phyloP scores from a whole-genome alignment of 2,797 vertebrate genomes.

The Melanotaenia trifasciata region DNA sequence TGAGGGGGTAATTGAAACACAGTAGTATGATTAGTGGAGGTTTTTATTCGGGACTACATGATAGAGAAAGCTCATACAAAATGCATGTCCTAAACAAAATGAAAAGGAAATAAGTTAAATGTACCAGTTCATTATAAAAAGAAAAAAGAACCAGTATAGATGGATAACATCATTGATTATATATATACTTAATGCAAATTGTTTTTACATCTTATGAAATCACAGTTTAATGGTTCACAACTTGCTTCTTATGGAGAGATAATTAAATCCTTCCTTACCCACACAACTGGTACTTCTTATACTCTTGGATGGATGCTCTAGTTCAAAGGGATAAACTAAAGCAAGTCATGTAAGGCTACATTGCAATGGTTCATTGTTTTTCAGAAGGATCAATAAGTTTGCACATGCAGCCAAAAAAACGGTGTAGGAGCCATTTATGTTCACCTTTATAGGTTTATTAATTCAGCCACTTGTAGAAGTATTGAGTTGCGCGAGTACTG shows the following conservation, averaged over 20 bases:
- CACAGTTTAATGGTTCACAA: slow-evolving; percentile 45
- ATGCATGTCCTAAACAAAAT: slow-evolving; percentile 4
- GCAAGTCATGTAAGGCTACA: slow-evolving; percentile 22
- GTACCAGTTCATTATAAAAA: too few species aligned
- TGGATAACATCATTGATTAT: slow-evolving; percentile 28
- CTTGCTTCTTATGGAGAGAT: slow-evolving; percentile 38
- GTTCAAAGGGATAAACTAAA: slow-evolving; percentile 18
- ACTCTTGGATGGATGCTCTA: slow-evolving; percentile 32
- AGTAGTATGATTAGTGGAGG: slow-evolving; percentile 45
- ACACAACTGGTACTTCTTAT: background rate
- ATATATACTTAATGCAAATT: slow-evolving; percentile 2
- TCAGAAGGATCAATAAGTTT: slow-evolving; percentile 9
- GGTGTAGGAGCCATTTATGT: too few species aligned
- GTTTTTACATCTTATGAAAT: slow-evolving; percentile 21
- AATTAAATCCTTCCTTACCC: slow-evolving; percentile 16
- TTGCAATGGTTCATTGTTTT: slow-evolving; percentile 12
- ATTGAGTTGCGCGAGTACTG: too few species aligned
- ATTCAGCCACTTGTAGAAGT: too few species aligned
- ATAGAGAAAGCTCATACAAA: slow-evolving; percentile 41
- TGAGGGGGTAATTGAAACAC: slow-evolving; percentile 66
- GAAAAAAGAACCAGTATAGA: background rate
- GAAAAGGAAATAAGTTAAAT: background rate
- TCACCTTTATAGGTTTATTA: too few species aligned
- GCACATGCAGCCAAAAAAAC: background rate
- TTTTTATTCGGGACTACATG: slow-evolving; percentile 60